Evolutionary conservation across 2,888 invertebrate species (phyloP).

Genomic region (Trichogramma evanescens): DNA sequence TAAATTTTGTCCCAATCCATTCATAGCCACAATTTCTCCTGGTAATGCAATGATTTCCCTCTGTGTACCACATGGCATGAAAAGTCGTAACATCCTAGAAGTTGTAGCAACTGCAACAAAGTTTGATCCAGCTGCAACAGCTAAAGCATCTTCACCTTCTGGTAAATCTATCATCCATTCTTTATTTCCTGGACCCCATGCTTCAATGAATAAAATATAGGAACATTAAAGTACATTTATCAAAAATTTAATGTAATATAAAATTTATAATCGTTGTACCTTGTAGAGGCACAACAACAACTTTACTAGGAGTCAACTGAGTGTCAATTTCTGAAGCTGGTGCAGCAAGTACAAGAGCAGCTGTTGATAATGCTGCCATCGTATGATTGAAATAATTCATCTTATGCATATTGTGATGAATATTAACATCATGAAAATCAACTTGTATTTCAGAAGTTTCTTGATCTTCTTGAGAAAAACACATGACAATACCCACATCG

Average conservation of each 20-base stretch:
- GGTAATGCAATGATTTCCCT: slow-evolving; percentile 67
- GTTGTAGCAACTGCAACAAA: slow-evolving; percentile 76
- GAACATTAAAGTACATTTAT: background rate
- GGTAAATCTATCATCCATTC: slow-evolving; percentile 81
- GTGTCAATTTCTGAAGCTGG: slow-evolving; percentile 47
- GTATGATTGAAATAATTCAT: slow-evolving; percentile 79
- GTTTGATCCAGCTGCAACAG: slow-evolving; percentile 58
- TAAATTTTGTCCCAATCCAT: slow-evolving; percentile 57
- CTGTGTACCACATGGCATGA: slow-evolving; percentile 81
- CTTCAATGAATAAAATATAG: slow-evolving; percentile 21
- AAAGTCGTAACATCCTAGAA: slow-evolving; percentile 70
- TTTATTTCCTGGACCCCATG: slow-evolving; percentile 62
- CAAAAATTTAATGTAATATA: background rate
- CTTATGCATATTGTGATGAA: slow-evolving; percentile 85
- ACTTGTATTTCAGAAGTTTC: slow-evolving; percentile 70
- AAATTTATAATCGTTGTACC: slow-evolving; percentile 23
- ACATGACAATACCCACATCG: slow-evolving; percentile 80
- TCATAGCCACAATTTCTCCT: slow-evolving; percentile 65
- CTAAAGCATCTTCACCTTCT: slow-evolving; percentile 69
- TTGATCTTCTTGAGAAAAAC: slow-evolving; percentile 62
- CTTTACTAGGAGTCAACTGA: slow-evolving; percentile 52
- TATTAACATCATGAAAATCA: slow-evolving; percentile 86
- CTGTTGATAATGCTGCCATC: slow-evolving; percentile 77
- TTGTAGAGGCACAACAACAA: slow-evolving; percentile 40
- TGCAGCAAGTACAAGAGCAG: slow-evolving; percentile 72